Evolutionary conservation across 2,797 vertebrate genomes (phyloP).

Genomic region (Taenioides sp.): DNA sequence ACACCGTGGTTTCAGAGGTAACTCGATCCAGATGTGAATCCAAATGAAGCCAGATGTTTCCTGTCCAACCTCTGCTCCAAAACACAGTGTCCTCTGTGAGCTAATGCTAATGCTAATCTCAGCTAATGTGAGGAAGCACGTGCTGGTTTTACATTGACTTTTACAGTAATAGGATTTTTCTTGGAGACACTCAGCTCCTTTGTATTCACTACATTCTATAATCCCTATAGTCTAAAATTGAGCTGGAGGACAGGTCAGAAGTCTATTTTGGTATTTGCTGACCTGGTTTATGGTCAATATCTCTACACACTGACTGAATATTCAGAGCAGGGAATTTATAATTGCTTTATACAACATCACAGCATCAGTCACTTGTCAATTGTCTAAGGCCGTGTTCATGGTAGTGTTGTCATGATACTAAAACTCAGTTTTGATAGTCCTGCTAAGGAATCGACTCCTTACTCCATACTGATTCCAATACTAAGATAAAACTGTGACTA

Average conservation of each 20-base stretch:
- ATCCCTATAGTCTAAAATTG: too few species aligned
- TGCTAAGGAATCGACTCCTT: too few species aligned
- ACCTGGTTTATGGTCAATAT: too few species aligned
- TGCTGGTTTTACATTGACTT: conserved; percentile 10
- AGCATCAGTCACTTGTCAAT: neutral
- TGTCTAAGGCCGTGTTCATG: too few species aligned
- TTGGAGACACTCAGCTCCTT: conserved; percentile 2
- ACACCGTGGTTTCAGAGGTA: conserved; percentile 30
- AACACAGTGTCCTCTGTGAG: conserved; percentile 14
- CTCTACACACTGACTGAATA: neutral
- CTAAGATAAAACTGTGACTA: too few species aligned
- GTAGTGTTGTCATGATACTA: too few species aligned
- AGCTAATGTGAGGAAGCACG: conserved; percentile 29
- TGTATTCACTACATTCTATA: neutral
- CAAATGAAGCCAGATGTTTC: conserved; percentile 63
- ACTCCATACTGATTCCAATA: too few species aligned
- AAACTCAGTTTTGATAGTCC: too few species aligned
- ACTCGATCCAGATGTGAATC: conserved; percentile 47
- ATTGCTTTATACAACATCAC: neutral
- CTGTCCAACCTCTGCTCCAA: conserved; percentile 31
- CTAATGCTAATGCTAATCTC: conserved; percentile 10
- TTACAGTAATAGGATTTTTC: conserved; percentile 1
- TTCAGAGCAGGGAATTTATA: neutral
- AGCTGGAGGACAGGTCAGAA: too few species aligned
- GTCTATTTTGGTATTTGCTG: too few species aligned